Evolutionary conservation across 37 sponge, comb jelly and placozoan genomes (phyloP), one percentile per base, ranked within the genome.

Genomic region (Halichondria panicea): DNA sequence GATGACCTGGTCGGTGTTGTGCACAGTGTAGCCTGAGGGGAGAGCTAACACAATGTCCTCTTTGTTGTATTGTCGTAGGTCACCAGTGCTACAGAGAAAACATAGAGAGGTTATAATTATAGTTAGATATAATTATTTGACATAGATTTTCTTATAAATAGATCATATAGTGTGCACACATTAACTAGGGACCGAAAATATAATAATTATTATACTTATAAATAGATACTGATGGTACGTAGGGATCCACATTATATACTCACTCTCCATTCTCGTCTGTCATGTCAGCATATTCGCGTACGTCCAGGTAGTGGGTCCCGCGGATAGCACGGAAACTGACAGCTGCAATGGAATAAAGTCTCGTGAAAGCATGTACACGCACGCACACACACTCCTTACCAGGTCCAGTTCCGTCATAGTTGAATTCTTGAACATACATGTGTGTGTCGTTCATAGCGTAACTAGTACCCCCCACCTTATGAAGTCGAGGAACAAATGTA

Each of bases 361-460:
- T 6, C 50, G 25, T 48, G 9, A 48, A 9, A 48, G 9, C 50
- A 48, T 48, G 31, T 60, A 19, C 62, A 28, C n/a, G 24, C 24
- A 9, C 24, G 21, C 8, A n/a, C 24, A 19, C 31, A 60, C 9
- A 19, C 35, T 65, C 35, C 30, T 75, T 62, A 75, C 76, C 62
- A 34, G 76, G 76, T 21, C 44, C 76, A 43, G n/a, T 18, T 30
- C 63, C 63, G 34, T 75, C 76, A 62, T 43, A 75, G 76, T 41
- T 30, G 45, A 75, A 75, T 3, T 43, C 32, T 42, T 38, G 27
- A 15, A 75, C 31, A 3, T 24, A 25, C 24, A 75, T 9, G 43
- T 62, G 60, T 3, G 18, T 40, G 45, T 75, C 31, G 27, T 75
- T 63, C 5, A 61, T 22, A 9, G 45, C 63, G 39, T 62, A 75